These are phyloP conservation scores for Rallus crepitans DNA, from an alignment of 2,797 vertebrate species.

Conservation along the genomic window DNA sequence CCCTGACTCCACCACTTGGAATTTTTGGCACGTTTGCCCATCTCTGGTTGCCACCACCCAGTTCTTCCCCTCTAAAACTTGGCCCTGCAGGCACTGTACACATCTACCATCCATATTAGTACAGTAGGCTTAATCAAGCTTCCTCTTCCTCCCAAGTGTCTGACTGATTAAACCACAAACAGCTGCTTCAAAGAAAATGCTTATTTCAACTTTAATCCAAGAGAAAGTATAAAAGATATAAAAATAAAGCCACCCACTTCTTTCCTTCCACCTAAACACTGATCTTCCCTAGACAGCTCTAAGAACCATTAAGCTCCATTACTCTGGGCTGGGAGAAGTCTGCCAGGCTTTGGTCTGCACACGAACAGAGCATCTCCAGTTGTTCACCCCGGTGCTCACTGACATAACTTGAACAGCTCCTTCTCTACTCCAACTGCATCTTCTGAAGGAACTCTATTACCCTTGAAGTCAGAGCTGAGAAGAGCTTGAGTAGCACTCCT, in stretches of 20 bases:
- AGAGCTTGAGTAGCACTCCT: not conserved
- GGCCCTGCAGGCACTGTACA: not conserved
- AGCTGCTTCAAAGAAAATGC: not conserved
- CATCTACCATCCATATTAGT: not conserved
- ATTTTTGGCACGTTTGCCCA: not conserved
- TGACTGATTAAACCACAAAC: not conserved
- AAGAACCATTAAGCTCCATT: not conserved
- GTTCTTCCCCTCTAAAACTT: not conserved
- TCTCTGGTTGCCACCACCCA: not conserved
- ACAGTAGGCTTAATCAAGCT: not conserved
- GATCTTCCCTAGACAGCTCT: not conserved
- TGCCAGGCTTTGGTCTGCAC: not conserved
- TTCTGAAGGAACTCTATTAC: not conserved
- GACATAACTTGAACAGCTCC: not conserved
- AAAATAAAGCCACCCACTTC: not conserved
- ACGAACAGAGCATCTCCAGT: accelerated
- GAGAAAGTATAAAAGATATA: not conserved
- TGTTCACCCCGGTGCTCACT: not conserved
- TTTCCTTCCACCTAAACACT: not conserved
- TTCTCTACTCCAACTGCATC: not conserved
- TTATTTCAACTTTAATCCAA: not conserved
- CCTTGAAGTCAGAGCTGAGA: not conserved
- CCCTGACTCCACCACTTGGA: not conserved
- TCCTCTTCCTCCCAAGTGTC: not conserved
- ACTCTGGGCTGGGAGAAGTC: not conserved